Base-by-base conservation (phyloP, 2,888 invertebrate genomes). In the Phalera bucephala region DNA sequence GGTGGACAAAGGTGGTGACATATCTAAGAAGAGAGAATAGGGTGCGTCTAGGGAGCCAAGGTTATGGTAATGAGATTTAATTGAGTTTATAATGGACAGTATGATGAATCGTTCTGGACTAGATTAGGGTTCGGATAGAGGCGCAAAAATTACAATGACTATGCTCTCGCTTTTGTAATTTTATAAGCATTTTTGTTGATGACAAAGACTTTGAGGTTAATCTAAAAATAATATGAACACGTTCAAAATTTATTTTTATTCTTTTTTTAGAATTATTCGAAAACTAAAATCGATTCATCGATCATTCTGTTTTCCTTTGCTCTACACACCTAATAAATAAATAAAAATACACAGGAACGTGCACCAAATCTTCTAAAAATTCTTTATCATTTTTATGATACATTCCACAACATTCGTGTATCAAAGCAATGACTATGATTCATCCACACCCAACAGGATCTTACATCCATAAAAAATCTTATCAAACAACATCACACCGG, bases 41-140 rank as follows among this genome's bases (percentile, higher is more conserved):
- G 70, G 69, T 44, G 58, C 66, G 36, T 62, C 73, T 75, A 70
- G 72, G 54, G 49, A 47, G 51, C 69, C 66, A 70, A 71, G 80
- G 76, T 81, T 86, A 89, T 89, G 86, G 60, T 80, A 88, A 89
- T 89, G 72, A 78, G 83, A 84, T 89, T 87, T 89, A 89, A 89
- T 89, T 88, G 89, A 88, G 88, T 86, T 83, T 87, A 86, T 88
- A 88, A 89, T 88, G 71, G 80, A 66, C 70, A 66, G 71, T 45
- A 79, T 87, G 86, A 87, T 87, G 69, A 62, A 87, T 86, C 57
- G 52, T 48, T 37, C 36, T 37, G 33, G 56, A 38, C 57, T 55
- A 49, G 61, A 51, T 48, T 52, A 63, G 70, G 72, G 64, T 57
- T 37, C 33, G 32, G 29, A 48, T 43, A 59, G 52, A 72, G 82